Base-by-base conservation (phyloP, 2,797 vertebrate genomes). In the Phylloscopus collybita region DNA sequence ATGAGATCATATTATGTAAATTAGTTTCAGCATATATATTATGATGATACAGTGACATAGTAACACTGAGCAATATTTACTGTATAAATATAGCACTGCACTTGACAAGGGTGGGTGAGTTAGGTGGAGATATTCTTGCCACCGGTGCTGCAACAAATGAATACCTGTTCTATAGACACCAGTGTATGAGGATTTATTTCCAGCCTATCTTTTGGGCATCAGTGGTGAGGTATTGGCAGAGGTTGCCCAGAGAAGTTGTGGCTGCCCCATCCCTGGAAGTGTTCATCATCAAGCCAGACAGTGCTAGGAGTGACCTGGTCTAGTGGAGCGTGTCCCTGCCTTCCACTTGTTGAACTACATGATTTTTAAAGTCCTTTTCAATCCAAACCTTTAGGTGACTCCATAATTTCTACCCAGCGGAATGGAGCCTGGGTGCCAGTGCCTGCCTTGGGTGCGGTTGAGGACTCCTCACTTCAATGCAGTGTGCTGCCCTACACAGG, bases 1-100 rank as follows among this genome's bases (percentile, higher is more conserved):
- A 23, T 5, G 32, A 53, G 9, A 18, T 15, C 11, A 29, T 5
- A 9, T 9, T 18, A 18, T 2, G 15, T 9, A 18, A 64, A 64
- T n/a, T 34, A 53, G 19, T n/a, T 53, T 19, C 2, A 1, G 11
- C 3, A 0, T 4, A 2, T 13, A 15, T 34, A 13, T 17, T 30
- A 49, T 4, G 12, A 21, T 16, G 18, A 18, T 16, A 42, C 1
- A 5, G 8, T 9, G 38, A 56, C 30, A 21, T 3, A 34, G 19
- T 4, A 22, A 42, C 18, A n/a, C 23, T 18, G 22, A 29, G 15
- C 19, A 42, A 53, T 11, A n/a, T 11, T 51, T 9, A 42, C 23
- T 27, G 18, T 17, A 27, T 9, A 29, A 62, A 34, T 22, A 23
- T 1, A 42, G 19, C 38, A 34, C 30, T 23, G 25, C 20, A 23